Evolutionary conservation across 2,888 invertebrate species (phyloP), one percentile per base, ranked within the genome.

Genomic region (Drosophila testacea): DNA sequence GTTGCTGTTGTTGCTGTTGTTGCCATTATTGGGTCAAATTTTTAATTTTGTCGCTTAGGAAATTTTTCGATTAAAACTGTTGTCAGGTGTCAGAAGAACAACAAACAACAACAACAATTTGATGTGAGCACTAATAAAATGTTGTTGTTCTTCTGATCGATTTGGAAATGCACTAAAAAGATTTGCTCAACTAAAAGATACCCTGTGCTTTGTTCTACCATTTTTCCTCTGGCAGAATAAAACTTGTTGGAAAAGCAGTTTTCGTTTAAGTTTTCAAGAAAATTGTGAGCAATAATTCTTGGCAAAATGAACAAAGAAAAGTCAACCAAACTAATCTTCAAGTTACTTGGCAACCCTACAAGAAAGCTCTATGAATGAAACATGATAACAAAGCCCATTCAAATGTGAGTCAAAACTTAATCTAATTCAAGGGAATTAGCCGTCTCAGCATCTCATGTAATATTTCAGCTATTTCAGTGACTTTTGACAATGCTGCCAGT

Each of bases 31-130:
- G 51, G 22, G 44, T 48, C 32, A 63, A 67, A 66, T 41, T 69
- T 77, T 51, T 52, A 69, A 76, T 72, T 57, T 68, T 68, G 62
- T 70, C 70, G 78, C 63, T 73, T 74, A 60, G 65, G 41, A 63
- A 69, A 16, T 34, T 56, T 77, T 80, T 73, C 70, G 73, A 87
- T 79, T 76, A 76, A 73, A 83, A 73, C 46, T 52, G 65, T 68
- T 65, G 73, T 47, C 67, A 13, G 51, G 42, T 22, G 22, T 22
- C 22, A 22, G 22, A 2, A 22, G 22, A 22, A 22, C 22, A 22
- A 22, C 22, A 22, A 28, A 28, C n/a, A 30, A 9, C 39, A 41
- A 47, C 34, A 57, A 51, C 34, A 10, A 38, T 30, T 4, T 30
- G 30, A 6, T 30, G 30, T 4, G 22, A 22, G 22, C 22, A 22